A percentile compares a stretch with the other conserved stretches of the same genome.
phyloP scores from a whole-genome alignment of 2,113 vertebrate species.

The Psittacus erithacus region DNA sequence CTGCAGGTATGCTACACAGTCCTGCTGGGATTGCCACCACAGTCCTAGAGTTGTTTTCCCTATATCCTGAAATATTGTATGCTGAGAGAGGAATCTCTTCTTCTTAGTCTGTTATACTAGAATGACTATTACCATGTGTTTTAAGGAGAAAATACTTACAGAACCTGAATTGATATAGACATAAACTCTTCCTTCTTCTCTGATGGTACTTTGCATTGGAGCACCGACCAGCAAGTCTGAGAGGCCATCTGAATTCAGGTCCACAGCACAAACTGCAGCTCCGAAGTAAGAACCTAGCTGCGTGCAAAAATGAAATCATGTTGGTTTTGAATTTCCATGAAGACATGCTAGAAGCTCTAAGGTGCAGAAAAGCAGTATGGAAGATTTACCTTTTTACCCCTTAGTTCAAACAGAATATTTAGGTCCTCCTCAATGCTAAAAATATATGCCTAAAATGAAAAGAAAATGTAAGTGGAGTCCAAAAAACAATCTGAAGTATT shows the following conservation, averaged over 20 bases:
- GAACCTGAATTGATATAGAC: conserved; percentile 91
- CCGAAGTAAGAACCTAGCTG: conserved; percentile 97
- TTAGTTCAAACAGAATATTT: conserved; percentile 77
- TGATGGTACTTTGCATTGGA: conserved; percentile 84
- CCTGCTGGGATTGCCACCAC: background rate
- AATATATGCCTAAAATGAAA: conserved; percentile 83
- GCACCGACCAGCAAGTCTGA: conserved; percentile 95
- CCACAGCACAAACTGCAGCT: conserved; percentile 87
- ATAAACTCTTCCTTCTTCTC: conserved; percentile 93
- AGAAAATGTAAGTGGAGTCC: background rate
- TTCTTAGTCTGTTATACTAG: background rate
- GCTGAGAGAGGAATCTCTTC: background rate
- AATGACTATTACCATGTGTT: background rate
- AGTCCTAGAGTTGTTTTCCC: background rate
- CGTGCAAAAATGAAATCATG: background rate
- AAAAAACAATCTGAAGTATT: background rate
- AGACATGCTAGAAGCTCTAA: background rate
- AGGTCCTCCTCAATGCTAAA: conserved; percentile 77
- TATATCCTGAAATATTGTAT: background rate
- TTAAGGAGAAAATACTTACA: conserved; percentile 76
- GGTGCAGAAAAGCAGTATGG: background rate
- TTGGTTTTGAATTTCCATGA: background rate
- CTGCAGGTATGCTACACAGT: background rate
- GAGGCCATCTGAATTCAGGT: conserved; percentile 91
- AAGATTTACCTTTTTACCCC: conserved; percentile 83